These are phyloP conservation scores for Cryptoprocta ferox DNA, from an alignment of 2,797 vertebrate genomes.

Conservation along the genomic window DNA sequence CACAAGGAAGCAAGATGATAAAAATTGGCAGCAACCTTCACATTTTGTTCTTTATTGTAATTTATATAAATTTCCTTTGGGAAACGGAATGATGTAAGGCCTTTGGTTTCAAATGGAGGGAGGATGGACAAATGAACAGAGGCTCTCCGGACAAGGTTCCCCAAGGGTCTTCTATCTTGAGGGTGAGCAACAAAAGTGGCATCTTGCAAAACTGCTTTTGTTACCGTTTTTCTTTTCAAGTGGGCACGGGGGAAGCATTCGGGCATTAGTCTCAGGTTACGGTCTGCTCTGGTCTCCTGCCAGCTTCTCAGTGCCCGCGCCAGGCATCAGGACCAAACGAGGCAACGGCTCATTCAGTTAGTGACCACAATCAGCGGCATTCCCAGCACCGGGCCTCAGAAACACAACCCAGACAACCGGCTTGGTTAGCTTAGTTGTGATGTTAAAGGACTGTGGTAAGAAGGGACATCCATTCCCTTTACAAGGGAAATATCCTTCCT, in stretches of 20 bases:
- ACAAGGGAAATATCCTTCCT: slow-evolving; percentile 60
- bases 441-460: slow-evolving; percentile 61
- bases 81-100: not conserved
- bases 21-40: not conserved
- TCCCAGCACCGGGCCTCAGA: slow-evolving; percentile 67
- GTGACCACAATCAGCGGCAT: slow-evolving; percentile 63
- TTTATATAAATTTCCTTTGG: not conserved
- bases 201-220: not conserved
- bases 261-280: not conserved
- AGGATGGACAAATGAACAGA: not conserved
- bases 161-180: not conserved
- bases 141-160: not conserved
- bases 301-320: not conserved
- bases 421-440: slow-evolving; percentile 73
- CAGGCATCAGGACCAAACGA: not conserved
- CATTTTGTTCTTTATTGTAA: not conserved
- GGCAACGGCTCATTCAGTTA: not conserved
- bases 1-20: not conserved
- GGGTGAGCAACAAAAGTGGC: not conserved
- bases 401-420: slow-evolving; percentile 69
- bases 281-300: not conserved
- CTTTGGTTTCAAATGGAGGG: not conserved
- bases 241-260: not conserved
- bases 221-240: not conserved
- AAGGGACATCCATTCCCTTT: slow-evolving; percentile 77